Evolutionary conservation across 2,888 invertebrate species (phyloP).

Genomic region (Troides aeacus): DNA sequence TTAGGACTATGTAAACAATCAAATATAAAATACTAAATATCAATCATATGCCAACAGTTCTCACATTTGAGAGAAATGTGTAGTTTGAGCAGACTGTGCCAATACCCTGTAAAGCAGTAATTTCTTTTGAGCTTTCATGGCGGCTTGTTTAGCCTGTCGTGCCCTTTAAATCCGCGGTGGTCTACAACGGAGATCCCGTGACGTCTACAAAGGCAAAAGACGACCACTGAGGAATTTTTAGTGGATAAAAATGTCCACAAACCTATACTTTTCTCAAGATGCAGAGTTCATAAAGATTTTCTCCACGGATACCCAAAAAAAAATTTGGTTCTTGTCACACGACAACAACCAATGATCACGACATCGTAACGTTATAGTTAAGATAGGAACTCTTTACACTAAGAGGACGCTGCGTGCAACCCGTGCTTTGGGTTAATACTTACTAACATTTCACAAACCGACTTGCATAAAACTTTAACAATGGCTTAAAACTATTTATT

Average conservation of each 20-base stretch:
- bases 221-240: no score
- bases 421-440: constrained; percentile 2
- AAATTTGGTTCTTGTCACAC: not conserved
- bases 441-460: not conserved
- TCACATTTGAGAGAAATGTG: constrained; percentile 44
- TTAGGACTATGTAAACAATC: constrained; percentile 32
- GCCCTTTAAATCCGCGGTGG: no score
- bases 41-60: constrained; percentile 47
- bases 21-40: constrained; percentile 41
- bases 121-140: constrained; percentile 27
- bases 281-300: no score
- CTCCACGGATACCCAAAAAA: no score
- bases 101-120: constrained; percentile 51
- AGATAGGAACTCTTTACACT: constrained; percentile 4
- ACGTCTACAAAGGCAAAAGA: no score
- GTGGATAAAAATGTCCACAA: no score
- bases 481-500: not conserved
- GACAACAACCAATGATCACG: not conserved
- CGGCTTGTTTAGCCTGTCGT: constrained; percentile 25
- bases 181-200: no score
- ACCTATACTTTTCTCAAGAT: no score
- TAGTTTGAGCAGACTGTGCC: constrained; percentile 54
- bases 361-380: not conserved
- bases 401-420: not conserved
- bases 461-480: not conserved